Evolutionary conservation across 2,888 invertebrate genomes (phyloP).

Genomic region (Chaetogeoica ovagalla): DNA sequence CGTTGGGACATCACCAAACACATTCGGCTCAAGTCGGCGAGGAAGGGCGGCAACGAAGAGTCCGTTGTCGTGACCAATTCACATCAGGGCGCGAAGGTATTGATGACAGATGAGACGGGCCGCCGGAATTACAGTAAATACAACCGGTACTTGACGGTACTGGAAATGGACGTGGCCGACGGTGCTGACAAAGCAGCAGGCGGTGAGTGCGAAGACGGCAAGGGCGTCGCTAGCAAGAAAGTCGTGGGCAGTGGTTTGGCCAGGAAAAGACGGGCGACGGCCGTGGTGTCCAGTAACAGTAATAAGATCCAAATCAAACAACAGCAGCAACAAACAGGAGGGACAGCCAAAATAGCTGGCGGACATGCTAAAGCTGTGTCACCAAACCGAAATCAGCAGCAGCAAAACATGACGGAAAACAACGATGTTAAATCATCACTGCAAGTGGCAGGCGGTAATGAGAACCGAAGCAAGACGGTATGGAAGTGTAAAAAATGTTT

Average conservation of each 20-base stretch:
- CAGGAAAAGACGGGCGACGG: background rate
- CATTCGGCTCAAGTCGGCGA: constrained; percentile 84
- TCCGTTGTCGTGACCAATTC: constrained; percentile 66
- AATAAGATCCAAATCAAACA: no score
- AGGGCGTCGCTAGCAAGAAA: constrained; percentile 33
- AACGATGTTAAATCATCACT: background rate
- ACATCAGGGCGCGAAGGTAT: constrained; percentile 78
- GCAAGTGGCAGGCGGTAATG: background rate
- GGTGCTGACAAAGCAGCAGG: constrained; percentile 55
- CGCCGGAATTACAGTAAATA: constrained; percentile 90
- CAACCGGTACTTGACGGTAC: constrained; percentile 81
- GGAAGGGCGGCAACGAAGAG: constrained; percentile 80
- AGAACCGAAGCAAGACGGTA: constrained; percentile 64
- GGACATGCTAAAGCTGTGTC: background rate
- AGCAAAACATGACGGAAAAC: background rate
- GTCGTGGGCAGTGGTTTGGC: background rate
- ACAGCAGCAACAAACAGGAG: background rate
- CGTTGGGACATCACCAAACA: constrained; percentile 96
- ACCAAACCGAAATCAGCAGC: background rate
- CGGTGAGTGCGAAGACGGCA: constrained; percentile 32
- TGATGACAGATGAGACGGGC: constrained; percentile 90
- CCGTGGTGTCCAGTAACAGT: background rate
- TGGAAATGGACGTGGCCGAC: constrained; percentile 61
- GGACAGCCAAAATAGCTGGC: background rate
- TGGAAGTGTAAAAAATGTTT: constrained; percentile 92